A percentile compares a stretch with the other conserved stretches of the same genome.
phyloP scores from a whole-genome alignment of 2,113 vertebrate species.

The Micronycteris hirsuta region DNA sequence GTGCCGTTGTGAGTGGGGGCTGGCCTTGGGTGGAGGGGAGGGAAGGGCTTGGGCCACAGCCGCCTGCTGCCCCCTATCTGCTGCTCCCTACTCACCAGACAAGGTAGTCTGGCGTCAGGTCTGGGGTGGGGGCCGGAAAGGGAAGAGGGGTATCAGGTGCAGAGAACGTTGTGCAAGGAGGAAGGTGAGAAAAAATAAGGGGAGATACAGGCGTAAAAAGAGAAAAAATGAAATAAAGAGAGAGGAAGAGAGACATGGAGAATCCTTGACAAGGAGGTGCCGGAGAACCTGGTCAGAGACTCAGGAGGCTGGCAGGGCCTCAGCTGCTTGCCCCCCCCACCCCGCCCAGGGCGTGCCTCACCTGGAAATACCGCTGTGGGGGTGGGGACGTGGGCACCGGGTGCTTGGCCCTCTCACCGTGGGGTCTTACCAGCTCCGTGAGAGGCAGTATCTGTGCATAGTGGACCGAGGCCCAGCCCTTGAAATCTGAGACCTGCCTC shows the following conservation, averaged over 20 bases:
- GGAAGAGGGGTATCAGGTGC: background rate
- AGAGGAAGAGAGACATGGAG: background rate
- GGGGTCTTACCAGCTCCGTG: background rate
- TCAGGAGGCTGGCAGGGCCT: background rate
- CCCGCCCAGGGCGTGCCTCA: background rate
- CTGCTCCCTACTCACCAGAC: background rate
- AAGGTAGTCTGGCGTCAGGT: background rate
- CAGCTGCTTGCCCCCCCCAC: background rate
- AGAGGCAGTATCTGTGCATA: background rate
- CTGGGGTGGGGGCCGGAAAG: background rate
- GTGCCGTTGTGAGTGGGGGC: conserved; percentile 88
- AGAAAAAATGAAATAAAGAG: background rate
- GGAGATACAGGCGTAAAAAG: background rate
- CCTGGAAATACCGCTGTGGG: background rate
- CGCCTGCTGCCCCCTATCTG: background rate
- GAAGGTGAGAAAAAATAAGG: background rate
- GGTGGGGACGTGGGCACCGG: background rate
- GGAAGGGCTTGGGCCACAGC: background rate
- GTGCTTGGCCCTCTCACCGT: background rate
- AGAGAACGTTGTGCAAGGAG: background rate
- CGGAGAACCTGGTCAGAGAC: background rate
- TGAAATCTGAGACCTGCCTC: background rate
- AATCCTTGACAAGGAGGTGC: background rate
- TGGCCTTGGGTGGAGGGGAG: background rate
- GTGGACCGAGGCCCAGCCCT: background rate